Base-by-base conservation (phyloP, 2,797 vertebrate genomes). In the Leptodactylus fallax region DNA sequence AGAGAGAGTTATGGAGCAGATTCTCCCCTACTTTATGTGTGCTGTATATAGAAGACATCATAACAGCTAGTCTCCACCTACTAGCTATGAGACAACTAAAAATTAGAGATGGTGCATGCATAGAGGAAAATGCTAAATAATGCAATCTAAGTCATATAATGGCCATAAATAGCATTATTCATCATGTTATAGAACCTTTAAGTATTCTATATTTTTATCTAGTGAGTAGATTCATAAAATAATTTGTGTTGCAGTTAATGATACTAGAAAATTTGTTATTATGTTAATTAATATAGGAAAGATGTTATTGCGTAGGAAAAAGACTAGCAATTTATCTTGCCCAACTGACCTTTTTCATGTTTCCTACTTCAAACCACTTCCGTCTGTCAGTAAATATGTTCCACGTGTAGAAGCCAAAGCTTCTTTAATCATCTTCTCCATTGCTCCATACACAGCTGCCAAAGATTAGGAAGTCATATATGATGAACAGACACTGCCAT, bases 331-430 rank as follows among this genome's bases (percentile, higher is more conserved):
- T 84, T 72, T 74, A 56, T 72, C 27, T 58, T 21, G 11, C 69
- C 82, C 55, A 84, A 74, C 27, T 84, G 82, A 84, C 82, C 82
- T 84, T 83, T 84, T 58, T 67, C 27, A 45, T 84, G 67, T 74
- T 84, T 84, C 55, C 53, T 84, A 84, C 69, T 74, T 84, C 53
- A 74, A 84, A 74, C 82, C 55, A 74, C 69, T 84, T 84, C 82
- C 53, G 82, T 74, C 17, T n/a, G 69, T 74, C 82, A 84, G 82
- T 74, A 74, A 84, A 58, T 53, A 84, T 84, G 67, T 84, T 74
- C 67, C 82, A 84, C 53, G 27, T 74, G 55, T 84, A 84, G 36
- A 27, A 84, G 82, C 82, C 82, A 84, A 84, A 56, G 53, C 27
- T 45, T 19, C 69, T 84, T 74, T 84, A 84, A 84, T 74, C 82